Evolutionary conservation across 2,888 invertebrate species (phyloP), one percentile per base, ranked within the genome.

Genomic region (Lasioglossum vierecki): DNA sequence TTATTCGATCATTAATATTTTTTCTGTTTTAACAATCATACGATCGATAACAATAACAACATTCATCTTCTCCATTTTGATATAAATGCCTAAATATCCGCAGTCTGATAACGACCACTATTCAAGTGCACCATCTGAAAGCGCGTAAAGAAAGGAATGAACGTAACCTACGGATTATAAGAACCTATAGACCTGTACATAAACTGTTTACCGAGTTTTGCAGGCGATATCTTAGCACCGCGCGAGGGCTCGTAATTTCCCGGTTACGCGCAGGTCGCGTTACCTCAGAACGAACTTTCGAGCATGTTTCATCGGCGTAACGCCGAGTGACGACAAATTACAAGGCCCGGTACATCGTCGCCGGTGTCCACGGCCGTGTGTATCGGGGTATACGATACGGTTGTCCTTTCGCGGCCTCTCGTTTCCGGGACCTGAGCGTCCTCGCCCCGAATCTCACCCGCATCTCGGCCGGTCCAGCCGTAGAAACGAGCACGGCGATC

Each of bases 391-490:
- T 84, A 84, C 84, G 76, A 79, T 84, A 85, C 73, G 84, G 72
- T 80, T 80, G 79, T 86, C 68, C 68, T 39, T 80, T 86, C 81
- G 84, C 76, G 79, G 68, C 76, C 76, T 44, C n/a, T 70, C 82
- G 80, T 83, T 88, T 90, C 89, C 85, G 84, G 76, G 63, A 77
- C 30, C 68, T 35, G 73, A 78, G 73, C 83, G 83, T 88, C 87
- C 85, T 88, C 88, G 90, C 83, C 90, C 86, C 82, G 88, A 86
- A 90, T 90, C 91, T 85, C 88, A 85, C 88, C 88, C 91, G 91
- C 86, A 91, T 90, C 85, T 88, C 81, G 88, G 71, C 76, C 82
- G 84, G 60, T 60, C 49, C 39, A 66, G 73, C 77, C 76, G 83
- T 72, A 79, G 88, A 90, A 90, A 91, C 84, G 84, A 84, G 89